Percentiles rank a stretch among this genome's conserved stretches.
phyloP scores from a whole-genome alignment of 1,140 invertebrate species.

The Lineus longissimus region DNA sequence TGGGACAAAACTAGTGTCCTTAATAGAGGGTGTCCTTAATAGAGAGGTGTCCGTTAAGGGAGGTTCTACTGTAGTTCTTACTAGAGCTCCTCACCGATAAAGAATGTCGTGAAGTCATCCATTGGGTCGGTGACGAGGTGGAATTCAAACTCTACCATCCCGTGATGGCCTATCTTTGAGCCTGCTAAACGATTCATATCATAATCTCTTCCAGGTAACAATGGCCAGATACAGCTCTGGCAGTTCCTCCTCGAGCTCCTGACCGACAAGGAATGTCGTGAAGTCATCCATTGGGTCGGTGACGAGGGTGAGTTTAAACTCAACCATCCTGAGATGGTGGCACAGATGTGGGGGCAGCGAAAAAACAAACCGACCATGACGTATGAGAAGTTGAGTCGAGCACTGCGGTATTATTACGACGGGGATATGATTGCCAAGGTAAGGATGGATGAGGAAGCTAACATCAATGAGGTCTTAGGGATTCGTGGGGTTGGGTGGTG shows the following conservation, averaged over 20 bases:
- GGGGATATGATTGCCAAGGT: constrained; percentile 97
- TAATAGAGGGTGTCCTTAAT: no score
- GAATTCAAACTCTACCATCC: constrained; percentile 98
- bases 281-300: constrained; percentile 82
- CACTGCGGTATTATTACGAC: constrained; percentile 97
- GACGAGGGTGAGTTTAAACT: constrained; percentile 98
- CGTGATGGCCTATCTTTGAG: no score
- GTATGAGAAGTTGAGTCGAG: constrained; percentile 94
- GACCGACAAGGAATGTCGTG: constrained; percentile 62
- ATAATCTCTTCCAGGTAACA: constrained; percentile 67
- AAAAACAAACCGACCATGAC: constrained; percentile 99
- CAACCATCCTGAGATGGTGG: constrained; percentile 96
- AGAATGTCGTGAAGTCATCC: constrained; percentile 54
- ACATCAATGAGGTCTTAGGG: no score
- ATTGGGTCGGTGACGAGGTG: constrained; percentile 97
- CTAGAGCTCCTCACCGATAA: constrained; percentile 85
- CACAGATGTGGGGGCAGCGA: constrained; percentile 90
- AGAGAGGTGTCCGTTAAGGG: no score
- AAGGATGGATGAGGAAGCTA: constrained; percentile 11
- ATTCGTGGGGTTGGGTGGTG: not conserved
- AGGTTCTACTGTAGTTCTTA: constrained; percentile 98
- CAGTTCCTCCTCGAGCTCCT: constrained; percentile 97
- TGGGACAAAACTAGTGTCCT: no score
- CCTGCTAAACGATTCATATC: no score
- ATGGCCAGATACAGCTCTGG: constrained; percentile 98